Evolutionary conservation across 2,888 invertebrate genomes (phyloP), one percentile per base, ranked within the genome.

Genomic region (Harmothoe impar): DNA sequence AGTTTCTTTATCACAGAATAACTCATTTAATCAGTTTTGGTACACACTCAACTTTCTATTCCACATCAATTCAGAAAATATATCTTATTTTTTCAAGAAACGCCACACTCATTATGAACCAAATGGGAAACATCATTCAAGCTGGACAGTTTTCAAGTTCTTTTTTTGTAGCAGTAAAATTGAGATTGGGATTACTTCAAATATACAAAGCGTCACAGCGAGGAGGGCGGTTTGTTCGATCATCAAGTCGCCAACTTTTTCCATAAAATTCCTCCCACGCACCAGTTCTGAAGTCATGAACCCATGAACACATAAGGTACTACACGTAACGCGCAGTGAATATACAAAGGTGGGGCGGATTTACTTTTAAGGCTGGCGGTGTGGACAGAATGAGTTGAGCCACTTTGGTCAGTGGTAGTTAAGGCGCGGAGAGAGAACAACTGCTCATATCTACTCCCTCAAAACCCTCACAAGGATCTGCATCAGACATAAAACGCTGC

Each of bases 221-320:
- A 62, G n/a, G 72, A 72, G 5, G 72, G 29, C 25, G 29, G n/a
- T 62, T 72, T 72, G 72, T 29, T 72, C 7, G 25, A 72, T n/a
- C 29, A 29, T n/a, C n/a, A n/a, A n/a, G 20, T 15, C n/a, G 5
- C 25, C 31, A 25, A 72, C 15, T 72, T 29, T 7, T 29, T 29
- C 29, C 25, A n/a, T 72, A 31, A 7, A 62, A n/a, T 17, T 72
- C n/a, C 68, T 68, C 17, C 7, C 72, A 29, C 29, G 72, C 72
- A 72, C 72, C 72, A 72, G 72, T 12, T 29, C 0, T 29, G 7
- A 72, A 72, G 31, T 72, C 29, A 72, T 29, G 31, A 29, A 72
- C 72, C 72, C 72, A 72, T 72, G 72, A 72, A 72, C 72, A 72
- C 72, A 72, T 72, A 72, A 25, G 72, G 72, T 72, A 72, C 29